Evolutionary conservation across 2,888 invertebrate genomes (phyloP), one percentile per base, ranked within the genome.

Genomic region (Volucella inflata): DNA sequence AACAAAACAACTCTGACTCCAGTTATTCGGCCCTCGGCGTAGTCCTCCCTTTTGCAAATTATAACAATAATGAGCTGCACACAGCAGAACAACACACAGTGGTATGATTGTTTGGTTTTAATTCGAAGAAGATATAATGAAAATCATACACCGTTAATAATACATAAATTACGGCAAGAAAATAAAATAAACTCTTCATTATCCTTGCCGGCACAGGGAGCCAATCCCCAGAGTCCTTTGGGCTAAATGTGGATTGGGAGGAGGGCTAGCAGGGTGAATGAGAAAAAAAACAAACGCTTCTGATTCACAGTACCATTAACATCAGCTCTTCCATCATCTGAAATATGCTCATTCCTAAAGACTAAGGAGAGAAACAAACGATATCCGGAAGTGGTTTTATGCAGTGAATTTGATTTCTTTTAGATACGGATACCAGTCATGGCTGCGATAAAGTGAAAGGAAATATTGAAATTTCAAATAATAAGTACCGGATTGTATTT

Each of bases 91-190:
- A 60, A 8, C 17, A 17, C 16, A n/a, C 50, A 17, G 59, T 55
- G 81, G 85, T 55, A 85, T 76, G 87, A 78, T 82, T 88, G 88
- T 88, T 88, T 88, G 88, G 87, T 85, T 88, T 88, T 88, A 83
- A 88, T 88, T 88, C 87, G 74, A 75, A 87, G 82, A 83, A 88
- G 88, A 88, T 77, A 87, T 87, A 88, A 88, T 88, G 87, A 88
- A 88, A 88, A 87, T 88, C 88, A 88, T 88, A 88, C 87, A 88
- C 82, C 87, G 88, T 88, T 88, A 88, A 88, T 88, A 88, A 88
- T 88, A 84, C 85, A 88, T 88, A 88, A 88, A 88, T 88, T 88
- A 88, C 88, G 83, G 76, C 85, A 88, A 88, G 88, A 87, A 88
- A 88, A 88, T 88, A 88, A 88, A 88, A 87, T 87, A 88, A 88